Conservation (phyloP, 2,888 invertebrate genomes). For the Conops quadrifasciatus region DNA sequence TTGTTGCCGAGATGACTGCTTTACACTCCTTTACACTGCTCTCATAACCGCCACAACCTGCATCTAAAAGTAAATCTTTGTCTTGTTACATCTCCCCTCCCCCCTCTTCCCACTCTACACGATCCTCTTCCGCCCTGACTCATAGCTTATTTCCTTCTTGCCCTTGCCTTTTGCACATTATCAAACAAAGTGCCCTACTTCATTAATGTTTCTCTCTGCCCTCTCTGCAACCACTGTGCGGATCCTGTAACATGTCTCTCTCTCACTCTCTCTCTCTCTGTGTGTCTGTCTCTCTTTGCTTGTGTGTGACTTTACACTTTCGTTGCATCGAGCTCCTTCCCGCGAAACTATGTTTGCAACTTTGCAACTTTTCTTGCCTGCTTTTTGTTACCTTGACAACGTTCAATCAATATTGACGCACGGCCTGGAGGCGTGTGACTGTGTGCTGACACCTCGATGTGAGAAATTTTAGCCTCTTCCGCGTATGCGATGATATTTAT, state of each 20-base stretch:
- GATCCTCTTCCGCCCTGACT: no score
- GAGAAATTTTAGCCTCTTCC: background rate
- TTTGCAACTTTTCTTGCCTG: slow-evolving; percentile 21
- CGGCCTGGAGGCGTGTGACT: background rate
- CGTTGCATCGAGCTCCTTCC: slow-evolving; percentile 28
- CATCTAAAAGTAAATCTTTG: no score
- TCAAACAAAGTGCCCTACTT: no score
- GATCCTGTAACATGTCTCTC: background rate
- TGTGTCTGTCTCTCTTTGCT: background rate
- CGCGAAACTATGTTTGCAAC: slow-evolving; percentile 21
- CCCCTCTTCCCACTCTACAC: no score
- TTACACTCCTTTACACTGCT: no score
- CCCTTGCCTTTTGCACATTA: no score
- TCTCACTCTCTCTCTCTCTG: background rate
- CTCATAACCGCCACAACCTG: no score
- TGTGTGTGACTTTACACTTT: background rate
- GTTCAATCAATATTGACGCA: slow-evolving; percentile 32
- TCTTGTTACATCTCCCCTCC: no score
- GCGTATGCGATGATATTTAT: background rate
- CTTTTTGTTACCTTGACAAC: slow-evolving; percentile 16
- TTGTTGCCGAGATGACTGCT: no score
- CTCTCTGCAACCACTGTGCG: background rate
- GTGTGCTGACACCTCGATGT: slow-evolving; percentile 13
- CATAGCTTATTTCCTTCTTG: no score
- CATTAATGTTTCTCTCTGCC: no score